Conservation (phyloP, 2,113 vertebrate species). For the Sinocyclocheilus rhinocerous region DNA sequence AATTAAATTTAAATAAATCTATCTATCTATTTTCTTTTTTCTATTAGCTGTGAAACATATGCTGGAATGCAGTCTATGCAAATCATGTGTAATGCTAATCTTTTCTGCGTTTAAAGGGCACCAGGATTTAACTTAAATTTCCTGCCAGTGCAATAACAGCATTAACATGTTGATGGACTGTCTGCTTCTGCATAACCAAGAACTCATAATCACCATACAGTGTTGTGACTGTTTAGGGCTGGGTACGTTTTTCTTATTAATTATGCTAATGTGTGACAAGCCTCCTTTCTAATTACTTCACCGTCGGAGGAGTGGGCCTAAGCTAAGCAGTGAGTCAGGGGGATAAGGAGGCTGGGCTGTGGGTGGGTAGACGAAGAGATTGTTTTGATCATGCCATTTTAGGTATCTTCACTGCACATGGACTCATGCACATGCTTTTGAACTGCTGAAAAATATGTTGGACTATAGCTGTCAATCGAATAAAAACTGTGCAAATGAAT, state of each 20-base stretch:
- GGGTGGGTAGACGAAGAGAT: constrained; percentile 17
- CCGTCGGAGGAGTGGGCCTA: background rate
- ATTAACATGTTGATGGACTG: constrained; percentile 49
- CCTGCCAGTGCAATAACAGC: constrained; percentile 45
- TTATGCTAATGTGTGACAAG: constrained; percentile 45
- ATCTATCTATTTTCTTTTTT: too few species aligned
- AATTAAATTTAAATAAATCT: background rate
- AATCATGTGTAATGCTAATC: constrained; percentile 54
- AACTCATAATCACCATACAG: constrained; percentile 45
- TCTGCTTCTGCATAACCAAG: constrained; percentile 34
- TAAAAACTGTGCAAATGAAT: background rate
- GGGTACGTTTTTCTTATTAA: constrained; percentile 41
- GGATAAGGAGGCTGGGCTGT: constrained; percentile 13
- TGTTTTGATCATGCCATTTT: constrained; percentile 24
- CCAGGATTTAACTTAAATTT: constrained; percentile 58
- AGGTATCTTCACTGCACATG: background rate
- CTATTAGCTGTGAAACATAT: constrained; percentile 28
- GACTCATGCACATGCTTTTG: background rate
- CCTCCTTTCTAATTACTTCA: constrained; percentile 34
- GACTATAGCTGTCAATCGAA: background rate
- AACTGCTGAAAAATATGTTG: background rate
- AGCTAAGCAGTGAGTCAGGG: background rate
- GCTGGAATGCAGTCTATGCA: constrained; percentile 33
- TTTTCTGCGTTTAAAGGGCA: constrained; percentile 58
- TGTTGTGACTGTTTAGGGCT: constrained; percentile 4